These are phyloP conservation scores for Ciconia stormi DNA, from an alignment of 2,113 vertebrate species.

Conservation along the genomic window DNA sequence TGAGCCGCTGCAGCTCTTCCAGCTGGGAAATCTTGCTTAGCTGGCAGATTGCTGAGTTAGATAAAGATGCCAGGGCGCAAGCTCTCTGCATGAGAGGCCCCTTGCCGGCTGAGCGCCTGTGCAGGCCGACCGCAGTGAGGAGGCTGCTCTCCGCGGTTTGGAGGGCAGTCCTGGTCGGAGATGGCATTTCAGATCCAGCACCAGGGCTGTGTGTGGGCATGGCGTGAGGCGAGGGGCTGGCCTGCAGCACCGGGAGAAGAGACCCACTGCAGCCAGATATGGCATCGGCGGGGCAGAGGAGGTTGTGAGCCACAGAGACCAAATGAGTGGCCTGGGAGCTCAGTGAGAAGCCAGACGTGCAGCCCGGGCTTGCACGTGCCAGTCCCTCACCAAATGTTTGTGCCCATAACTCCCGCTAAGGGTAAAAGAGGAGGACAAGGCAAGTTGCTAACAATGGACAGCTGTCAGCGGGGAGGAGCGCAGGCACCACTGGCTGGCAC, in stretches of 20 bases:
- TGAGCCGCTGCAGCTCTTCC: background rate
- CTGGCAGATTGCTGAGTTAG: background rate
- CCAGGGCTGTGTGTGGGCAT: rapidly evolving
- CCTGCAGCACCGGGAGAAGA: background rate
- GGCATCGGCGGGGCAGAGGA: background rate
- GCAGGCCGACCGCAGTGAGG: background rate
- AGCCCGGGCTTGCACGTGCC: background rate
- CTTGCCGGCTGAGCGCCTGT: background rate
- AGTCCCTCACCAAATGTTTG: background rate
- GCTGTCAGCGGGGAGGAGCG: background rate
- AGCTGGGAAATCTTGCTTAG: background rate
- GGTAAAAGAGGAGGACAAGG: background rate
- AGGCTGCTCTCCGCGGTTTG: background rate
- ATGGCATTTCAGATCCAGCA: background rate
- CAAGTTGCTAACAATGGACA: rapidly evolving
- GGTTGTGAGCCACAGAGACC: background rate
- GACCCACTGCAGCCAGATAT: background rate
- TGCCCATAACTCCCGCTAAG: background rate
- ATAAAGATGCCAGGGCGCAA: background rate
- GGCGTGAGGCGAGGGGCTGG: rapidly evolving
- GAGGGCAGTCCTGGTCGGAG: background rate
- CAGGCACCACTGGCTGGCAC: background rate
- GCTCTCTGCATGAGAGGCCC: conserved; percentile 9
- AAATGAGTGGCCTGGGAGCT: background rate
- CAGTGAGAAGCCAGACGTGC: background rate